Conservation (phyloP, 2,888 invertebrate species). For the Drosophila neonasuta region DNA sequence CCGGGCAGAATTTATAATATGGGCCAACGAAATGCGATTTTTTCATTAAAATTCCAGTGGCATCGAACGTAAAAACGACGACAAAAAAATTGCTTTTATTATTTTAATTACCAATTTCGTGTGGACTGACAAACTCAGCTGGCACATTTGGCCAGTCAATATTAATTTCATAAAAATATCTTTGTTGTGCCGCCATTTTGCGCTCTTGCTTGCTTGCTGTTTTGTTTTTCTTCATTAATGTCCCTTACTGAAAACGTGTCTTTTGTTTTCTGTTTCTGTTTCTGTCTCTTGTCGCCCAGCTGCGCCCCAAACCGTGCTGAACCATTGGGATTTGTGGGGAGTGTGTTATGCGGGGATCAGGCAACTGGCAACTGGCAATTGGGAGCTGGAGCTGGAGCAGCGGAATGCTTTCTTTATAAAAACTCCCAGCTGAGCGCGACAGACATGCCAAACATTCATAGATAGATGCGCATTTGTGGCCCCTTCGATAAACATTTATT, state of each 20-base stretch:
- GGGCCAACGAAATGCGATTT: conserved; percentile 53
- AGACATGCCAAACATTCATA: conserved; percentile 65
- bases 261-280: conserved; percentile 62
- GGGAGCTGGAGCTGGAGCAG: conserved; percentile 38
- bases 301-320: conserved; percentile 37
- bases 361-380: conserved; percentile 15
- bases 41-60: conserved; percentile 73
- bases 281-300: conserved; percentile 46
- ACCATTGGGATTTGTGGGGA: not conserved
- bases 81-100: conserved; percentile 74
- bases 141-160: conserved; percentile 65
- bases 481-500: conserved; percentile 78
- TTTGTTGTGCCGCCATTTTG: conserved; percentile 47
- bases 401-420: conserved; percentile 58
- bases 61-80: conserved; percentile 37
- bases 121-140: conserved; percentile 58
- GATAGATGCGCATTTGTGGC: conserved; percentile 65
- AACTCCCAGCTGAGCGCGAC: conserved; percentile 54
- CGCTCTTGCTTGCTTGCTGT: conserved; percentile 17
- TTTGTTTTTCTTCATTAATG: conserved; percentile 62
- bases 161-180: conserved; percentile 77
- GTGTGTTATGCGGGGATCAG: not conserved
- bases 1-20: conserved; percentile 56
- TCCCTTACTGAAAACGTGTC: conserved; percentile 66
- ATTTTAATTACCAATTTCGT: conserved; percentile 77